phyloP scores from a whole-genome alignment of 2,888 invertebrate species.

The Rotaria sp. region DNA sequence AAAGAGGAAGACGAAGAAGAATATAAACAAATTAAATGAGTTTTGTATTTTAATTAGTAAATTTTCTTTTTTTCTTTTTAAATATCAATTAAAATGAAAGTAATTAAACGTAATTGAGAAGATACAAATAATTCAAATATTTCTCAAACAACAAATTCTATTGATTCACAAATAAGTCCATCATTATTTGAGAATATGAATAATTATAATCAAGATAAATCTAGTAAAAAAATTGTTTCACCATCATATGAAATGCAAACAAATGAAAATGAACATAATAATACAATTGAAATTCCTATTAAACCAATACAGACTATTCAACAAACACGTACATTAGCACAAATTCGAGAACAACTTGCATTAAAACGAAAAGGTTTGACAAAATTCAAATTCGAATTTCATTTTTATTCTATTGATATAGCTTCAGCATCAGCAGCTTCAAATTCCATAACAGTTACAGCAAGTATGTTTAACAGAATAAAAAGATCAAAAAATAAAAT shows the following conservation, averaged over 20 bases:
- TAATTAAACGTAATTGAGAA: background rate
- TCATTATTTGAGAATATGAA: background rate
- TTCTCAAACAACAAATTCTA: background rate
- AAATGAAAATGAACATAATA: background rate
- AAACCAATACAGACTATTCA: background rate
- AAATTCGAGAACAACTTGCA: slow-evolving; percentile 49
- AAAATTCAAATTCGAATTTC: background rate
- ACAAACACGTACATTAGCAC: slow-evolving; percentile 51
- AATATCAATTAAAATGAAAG: background rate
- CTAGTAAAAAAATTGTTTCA: background rate
- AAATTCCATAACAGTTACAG: background rate
- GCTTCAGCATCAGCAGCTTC: background rate
- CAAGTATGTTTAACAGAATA: background rate
- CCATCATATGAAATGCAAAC: slow-evolving; percentile 4
- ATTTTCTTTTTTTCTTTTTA: background rate
- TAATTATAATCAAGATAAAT: background rate
- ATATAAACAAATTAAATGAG: background rate
- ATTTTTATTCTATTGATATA: background rate
- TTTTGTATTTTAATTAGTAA: background rate
- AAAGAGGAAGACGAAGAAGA: background rate
- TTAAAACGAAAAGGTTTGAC: slow-evolving; percentile 21
- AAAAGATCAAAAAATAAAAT: background rate
- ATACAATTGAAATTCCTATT: background rate
- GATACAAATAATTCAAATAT: background rate
- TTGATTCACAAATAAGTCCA: background rate